Conservation (phyloP, 2,113 vertebrate genomes). For the Python bivittatus region DNA sequence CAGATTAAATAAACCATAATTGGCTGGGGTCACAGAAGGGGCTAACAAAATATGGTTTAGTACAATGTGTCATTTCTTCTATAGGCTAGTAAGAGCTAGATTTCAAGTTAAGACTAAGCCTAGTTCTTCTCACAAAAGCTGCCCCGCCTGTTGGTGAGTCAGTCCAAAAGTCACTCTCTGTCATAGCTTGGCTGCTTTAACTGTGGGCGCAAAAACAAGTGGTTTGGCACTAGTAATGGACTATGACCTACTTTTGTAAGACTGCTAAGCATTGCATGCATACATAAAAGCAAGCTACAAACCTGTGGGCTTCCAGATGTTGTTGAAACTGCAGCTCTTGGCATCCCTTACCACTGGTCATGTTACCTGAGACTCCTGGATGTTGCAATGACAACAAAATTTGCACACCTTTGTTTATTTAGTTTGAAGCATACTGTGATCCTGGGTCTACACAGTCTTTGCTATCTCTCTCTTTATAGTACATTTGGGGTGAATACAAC, state of each 20-base stretch:
- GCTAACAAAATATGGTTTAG: neutral
- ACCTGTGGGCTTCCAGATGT: neutral
- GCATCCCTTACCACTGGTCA: neutral
- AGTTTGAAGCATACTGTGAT: neutral
- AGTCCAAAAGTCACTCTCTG: constrained; percentile 8
- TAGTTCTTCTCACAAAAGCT: constrained; percentile 1
- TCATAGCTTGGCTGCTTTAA: neutral
- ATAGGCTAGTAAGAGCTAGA: neutral
- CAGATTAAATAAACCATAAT: neutral
- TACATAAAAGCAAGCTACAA: neutral
- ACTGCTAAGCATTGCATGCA: neutral
- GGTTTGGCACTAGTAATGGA: neutral
- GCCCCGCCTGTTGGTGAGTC: constrained; percentile 18
- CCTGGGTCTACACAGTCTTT: neutral
- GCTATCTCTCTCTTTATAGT: neutral
- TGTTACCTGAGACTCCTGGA: neutral
- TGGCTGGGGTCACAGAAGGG: neutral
- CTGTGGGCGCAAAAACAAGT: neutral
- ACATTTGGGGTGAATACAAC: neutral
- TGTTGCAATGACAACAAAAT: neutral
- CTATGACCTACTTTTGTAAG: neutral
- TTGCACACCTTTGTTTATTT: neutral
- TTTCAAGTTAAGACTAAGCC: neutral
- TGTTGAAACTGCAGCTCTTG: neutral
- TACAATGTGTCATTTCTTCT: neutral